Conservation (phyloP, 2,113 vertebrate genomes). For the Melanerpes aurifrons region DNA sequence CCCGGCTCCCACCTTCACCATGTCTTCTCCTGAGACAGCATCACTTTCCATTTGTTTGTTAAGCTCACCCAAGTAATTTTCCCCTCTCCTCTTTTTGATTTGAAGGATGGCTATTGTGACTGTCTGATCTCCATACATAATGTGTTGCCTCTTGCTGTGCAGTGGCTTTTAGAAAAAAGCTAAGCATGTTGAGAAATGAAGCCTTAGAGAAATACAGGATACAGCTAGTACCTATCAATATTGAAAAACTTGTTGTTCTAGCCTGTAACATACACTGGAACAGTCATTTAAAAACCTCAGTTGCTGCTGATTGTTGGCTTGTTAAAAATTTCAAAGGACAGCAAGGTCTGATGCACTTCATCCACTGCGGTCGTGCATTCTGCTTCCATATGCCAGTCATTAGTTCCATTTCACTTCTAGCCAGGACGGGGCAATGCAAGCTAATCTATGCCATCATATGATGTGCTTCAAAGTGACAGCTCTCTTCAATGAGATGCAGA, state of each 20-base stretch:
- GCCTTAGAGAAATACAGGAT: background rate
- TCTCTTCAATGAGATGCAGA: slow-evolving; percentile 1
- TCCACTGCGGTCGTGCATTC: background rate
- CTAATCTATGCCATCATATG: slow-evolving; percentile 29
- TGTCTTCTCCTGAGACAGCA: background rate
- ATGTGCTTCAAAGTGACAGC: slow-evolving; percentile 50
- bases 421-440: slow-evolving; percentile 11
- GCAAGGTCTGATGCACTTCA: background rate
- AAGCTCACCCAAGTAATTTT: background rate
- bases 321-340: slow-evolving; percentile 27
- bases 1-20: accelerated
- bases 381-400: slow-evolving; percentile 38
- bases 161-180: background rate
- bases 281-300: background rate
- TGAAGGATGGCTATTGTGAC: background rate
- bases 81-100: background rate
- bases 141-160: background rate
- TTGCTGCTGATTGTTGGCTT: slow-evolving; percentile 1
- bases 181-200: background rate
- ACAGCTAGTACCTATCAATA: background rate
- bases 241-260: background rate
- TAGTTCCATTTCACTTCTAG: slow-evolving; percentile 50
- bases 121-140: background rate
- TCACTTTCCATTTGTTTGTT: background rate
- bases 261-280: background rate